phyloP scores from a whole-genome alignment of 2,797 vertebrate species.

The Sebastes cheni region DNA sequence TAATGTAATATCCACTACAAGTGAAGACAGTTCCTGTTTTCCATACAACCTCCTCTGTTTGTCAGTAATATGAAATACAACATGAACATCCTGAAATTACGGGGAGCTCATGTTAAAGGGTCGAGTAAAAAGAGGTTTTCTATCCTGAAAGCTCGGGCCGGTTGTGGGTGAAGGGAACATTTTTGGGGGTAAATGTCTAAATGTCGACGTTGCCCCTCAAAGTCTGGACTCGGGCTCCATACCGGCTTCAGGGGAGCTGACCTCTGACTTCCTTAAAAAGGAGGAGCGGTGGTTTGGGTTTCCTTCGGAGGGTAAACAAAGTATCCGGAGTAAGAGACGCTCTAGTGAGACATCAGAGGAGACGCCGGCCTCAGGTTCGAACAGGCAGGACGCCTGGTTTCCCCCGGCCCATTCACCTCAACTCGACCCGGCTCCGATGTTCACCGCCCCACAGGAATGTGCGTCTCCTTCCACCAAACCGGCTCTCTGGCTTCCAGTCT shows the following conservation, averaged over 20 bases:
- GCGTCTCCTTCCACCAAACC: conserved; percentile 19
- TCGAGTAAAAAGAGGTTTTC: background rate
- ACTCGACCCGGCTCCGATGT: conserved; percentile 27
- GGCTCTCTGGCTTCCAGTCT: conserved; percentile 14
- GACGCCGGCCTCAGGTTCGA: background rate
- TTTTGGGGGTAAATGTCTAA: background rate
- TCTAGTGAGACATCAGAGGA: conserved; percentile 5
- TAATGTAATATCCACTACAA: too few relatives aligned
- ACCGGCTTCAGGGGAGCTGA: conserved; percentile 12
- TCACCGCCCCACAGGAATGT: conserved; percentile 46
- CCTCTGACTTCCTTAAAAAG: conserved; percentile 22
- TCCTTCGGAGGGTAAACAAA: conserved; percentile 31
- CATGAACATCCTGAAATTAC: too few relatives aligned
- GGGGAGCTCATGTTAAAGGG: too few relatives aligned
- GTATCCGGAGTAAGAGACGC: background rate
- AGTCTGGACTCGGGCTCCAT: background rate
- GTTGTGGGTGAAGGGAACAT: background rate
- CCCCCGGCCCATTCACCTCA: conserved; percentile 31
- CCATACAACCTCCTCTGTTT: too few relatives aligned
- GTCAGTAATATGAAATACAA: too few relatives aligned
- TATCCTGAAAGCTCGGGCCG: background rate
- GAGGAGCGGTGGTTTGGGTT: conserved; percentile 7
- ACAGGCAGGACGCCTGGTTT: background rate
- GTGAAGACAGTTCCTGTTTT: too few relatives aligned
- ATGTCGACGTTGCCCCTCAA: background rate